Conservation (phyloP, 2,797 vertebrate species). For the Ciconia nigra region DNA sequence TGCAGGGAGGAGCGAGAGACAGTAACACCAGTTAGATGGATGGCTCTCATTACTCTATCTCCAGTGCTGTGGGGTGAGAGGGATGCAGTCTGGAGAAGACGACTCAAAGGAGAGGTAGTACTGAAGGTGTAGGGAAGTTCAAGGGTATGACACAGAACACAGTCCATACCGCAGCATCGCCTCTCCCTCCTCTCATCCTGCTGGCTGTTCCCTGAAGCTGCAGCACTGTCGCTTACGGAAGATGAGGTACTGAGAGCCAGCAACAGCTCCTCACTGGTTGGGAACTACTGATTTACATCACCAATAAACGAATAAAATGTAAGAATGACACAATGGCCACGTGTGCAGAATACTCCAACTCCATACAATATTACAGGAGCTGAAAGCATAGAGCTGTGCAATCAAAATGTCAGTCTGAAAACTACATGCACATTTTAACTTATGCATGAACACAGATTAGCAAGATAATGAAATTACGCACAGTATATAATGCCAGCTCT, state of each 20-base stretch:
- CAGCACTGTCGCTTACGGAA: neutral
- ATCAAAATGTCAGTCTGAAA: neutral
- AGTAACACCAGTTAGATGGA: neutral
- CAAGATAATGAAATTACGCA: neutral
- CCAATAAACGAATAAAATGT: neutral
- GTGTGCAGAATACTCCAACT: neutral
- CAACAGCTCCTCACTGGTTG: neutral
- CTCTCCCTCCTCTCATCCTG: neutral
- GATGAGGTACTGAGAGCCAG: neutral
- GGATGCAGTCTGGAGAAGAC: neutral
- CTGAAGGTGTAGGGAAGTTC: neutral
- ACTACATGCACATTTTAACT: neutral
- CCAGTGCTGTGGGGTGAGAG: neutral
- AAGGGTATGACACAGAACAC: neutral
- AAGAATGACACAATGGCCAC: neutral
- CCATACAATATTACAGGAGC: neutral
- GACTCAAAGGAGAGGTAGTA: neutral
- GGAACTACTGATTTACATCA: neutral
- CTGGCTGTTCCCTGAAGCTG: neutral
- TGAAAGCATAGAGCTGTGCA: neutral
- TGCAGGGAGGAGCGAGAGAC: neutral
- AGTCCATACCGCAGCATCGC: fast-evolving
- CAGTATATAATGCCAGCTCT: neutral
- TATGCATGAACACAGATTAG: neutral
- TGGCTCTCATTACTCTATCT: neutral